Evolutionary conservation across 2,797 vertebrate species (phyloP).

Genomic region (Oreochromis grahami): DNA sequence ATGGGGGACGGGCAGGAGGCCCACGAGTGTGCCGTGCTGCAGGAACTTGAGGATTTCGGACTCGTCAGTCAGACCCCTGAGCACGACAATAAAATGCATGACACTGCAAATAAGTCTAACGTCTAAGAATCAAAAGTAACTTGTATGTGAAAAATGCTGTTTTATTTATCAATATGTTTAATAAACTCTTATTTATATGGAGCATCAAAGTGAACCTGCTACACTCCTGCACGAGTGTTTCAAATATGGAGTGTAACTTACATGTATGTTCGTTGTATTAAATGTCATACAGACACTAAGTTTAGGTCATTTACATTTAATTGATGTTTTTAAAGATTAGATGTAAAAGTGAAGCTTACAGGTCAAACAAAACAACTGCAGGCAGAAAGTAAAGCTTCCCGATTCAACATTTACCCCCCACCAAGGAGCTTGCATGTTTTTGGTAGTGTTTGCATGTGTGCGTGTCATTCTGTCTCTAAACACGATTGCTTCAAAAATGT

Average conservation of each 20-base stretch:
- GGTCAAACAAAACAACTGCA: background rate
- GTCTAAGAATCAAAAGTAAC: accelerated
- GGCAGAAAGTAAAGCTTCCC: background rate
- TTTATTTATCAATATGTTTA: accelerated
- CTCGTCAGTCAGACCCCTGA: constrained; percentile 93
- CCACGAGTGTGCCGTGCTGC: constrained; percentile 95
- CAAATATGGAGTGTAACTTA: no score
- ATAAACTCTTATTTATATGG: no score
- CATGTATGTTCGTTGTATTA: accelerated
- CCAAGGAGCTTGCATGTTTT: background rate
- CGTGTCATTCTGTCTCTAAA: background rate
- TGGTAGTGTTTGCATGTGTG: background rate
- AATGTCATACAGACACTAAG: accelerated
- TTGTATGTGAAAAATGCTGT: background rate
- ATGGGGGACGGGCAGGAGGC: constrained; percentile 95
- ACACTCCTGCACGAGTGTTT: no score
- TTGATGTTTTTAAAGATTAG: background rate
- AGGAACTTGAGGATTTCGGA: constrained; percentile 97
- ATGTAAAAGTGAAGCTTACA: background rate
- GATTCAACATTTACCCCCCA: background rate
- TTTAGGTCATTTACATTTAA: background rate
- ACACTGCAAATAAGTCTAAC: accelerated
- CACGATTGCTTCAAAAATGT: background rate
- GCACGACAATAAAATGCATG: background rate
- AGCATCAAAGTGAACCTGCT: no score